These are phyloP conservation scores for Galerucella pusilla DNA, from an alignment of 2,888 invertebrate genomes.

Conservation along the genomic window DNA sequence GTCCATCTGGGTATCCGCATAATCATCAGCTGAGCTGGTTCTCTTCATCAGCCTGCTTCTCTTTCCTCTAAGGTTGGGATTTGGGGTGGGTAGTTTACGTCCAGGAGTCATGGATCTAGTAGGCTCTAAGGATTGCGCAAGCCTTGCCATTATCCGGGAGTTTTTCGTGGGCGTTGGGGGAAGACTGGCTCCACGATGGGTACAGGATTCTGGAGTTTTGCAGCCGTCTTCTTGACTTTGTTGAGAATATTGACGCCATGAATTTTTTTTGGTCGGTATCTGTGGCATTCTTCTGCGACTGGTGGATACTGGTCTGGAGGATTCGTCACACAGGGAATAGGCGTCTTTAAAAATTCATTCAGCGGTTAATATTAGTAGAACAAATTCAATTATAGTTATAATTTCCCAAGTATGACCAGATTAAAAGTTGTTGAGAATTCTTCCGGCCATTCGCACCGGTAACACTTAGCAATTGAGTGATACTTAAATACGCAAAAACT, in stretches of 20 bases:
- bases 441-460: no score
- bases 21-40: constrained; percentile 62
- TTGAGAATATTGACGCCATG: constrained; percentile 36
- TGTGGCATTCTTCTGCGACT: constrained; percentile 62
- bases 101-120: constrained; percentile 57
- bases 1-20: constrained; percentile 58
- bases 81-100: constrained; percentile 67
- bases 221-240: constrained; percentile 54
- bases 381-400: no score
- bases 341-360: constrained; percentile 48
- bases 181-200: constrained; percentile 63
- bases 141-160: constrained; percentile 51
- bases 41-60: constrained; percentile 60
- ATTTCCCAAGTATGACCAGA: no score
- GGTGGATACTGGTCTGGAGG: constrained; percentile 55
- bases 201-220: constrained; percentile 58
- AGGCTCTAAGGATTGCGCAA: constrained; percentile 31
- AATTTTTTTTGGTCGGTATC: constrained; percentile 60
- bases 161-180: constrained; percentile 64
- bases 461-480: no score
- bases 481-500: no score
- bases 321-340: constrained; percentile 52
- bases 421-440: no score
- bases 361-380: no score
- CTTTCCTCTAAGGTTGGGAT: constrained; percentile 59